Base-by-base conservation (phyloP, 1,140 invertebrate species). In the Alviniconcha marisindica region DNA sequence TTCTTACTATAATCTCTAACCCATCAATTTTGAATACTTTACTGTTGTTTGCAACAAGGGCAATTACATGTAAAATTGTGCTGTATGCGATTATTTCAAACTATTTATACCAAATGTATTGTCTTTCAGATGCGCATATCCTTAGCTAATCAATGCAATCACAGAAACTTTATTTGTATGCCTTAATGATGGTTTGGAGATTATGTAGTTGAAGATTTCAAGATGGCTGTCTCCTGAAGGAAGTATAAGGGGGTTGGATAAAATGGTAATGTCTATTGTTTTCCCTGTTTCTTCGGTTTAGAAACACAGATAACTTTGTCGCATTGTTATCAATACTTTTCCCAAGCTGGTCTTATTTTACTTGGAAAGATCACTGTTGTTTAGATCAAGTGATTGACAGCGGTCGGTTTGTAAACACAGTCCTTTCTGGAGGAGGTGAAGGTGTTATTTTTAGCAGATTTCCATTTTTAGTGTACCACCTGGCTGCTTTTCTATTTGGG, bases 211-310 rank as follows among this genome's bases (percentile, higher is more conserved):
- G 60, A 84, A 85, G 84, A 85, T 81, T 84, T 83, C 86, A 89
- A 89, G 82, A 89, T 89, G 88, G 88, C 88, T 84, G 88, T 86
- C 85, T 87, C 85, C 69, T 84, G 85, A 84, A 87, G 83, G 80
- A 86, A 83, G 84, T 83, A 77, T 66, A 79, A 73, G 80, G 81
- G 74, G 80, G 33, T 73, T 80, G 56, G 73, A 80, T 44, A 84
- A 84, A 86, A 88, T 88, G 87, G 85, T 86, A 33, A 74, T 77
- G 76, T 15, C 14, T n/a, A 28, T 80, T 12, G 14, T 69, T 63
- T n/a, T 63, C 2, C n/a, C 33, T 44, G 33, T 80, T 28, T 80
- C 36, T 74, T 79, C 36, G 24, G 24, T 33, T 51, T 54, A 2
- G 3, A 18, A 36, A 4, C 56, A 24, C 28, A 28, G n/a, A n/a